These are phyloP conservation scores for Macrosoma leucophasiata DNA, from an alignment of 2,888 invertebrate species.

Conservation along the genomic window DNA sequence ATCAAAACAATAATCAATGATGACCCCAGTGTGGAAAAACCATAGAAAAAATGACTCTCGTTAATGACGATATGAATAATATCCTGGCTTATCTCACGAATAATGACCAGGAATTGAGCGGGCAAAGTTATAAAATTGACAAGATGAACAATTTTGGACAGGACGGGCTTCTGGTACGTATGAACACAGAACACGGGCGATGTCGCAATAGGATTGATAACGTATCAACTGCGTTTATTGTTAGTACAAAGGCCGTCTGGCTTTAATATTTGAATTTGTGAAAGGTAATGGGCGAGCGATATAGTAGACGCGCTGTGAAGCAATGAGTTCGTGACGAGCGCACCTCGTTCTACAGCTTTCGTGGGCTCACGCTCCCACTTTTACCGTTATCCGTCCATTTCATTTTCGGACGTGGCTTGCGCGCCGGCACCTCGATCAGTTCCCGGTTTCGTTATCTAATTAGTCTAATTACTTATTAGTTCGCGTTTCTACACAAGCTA, in stretches of 20 bases:
- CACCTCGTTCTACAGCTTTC: constrained; percentile 66
- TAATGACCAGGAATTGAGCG: constrained; percentile 48
- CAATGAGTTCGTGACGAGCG: constrained; percentile 54
- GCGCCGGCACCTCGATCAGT: constrained; percentile 39
- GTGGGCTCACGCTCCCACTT: constrained; percentile 62
- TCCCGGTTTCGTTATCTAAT: constrained; percentile 44
- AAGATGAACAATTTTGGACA: constrained; percentile 61
- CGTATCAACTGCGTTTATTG: constrained; percentile 38
- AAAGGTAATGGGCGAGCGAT: constrained; percentile 41
- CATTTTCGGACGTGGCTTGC: constrained; percentile 55
- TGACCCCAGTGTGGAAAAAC: constrained; percentile 25
- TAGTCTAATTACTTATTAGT: constrained; percentile 29
- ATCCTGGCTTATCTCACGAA: constrained; percentile 58
- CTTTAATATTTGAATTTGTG: constrained; percentile 18
- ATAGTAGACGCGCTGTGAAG: constrained; percentile 50
- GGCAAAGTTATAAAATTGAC: constrained; percentile 36
- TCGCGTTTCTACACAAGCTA: constrained; percentile 15
- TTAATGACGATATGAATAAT: constrained; percentile 57
- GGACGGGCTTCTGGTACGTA: constrained; percentile 59
- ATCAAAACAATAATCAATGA: constrained; percentile 17
- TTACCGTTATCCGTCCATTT: constrained; percentile 74
- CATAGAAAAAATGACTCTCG: constrained; percentile 50
- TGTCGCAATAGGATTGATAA: constrained; percentile 43
- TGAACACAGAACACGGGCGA: constrained; percentile 24
- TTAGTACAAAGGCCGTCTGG: constrained; percentile 33